These are phyloP conservation scores for Connochaetes taurinus DNA, from an alignment of 2,113 vertebrate species.

Conservation along the genomic window DNA sequence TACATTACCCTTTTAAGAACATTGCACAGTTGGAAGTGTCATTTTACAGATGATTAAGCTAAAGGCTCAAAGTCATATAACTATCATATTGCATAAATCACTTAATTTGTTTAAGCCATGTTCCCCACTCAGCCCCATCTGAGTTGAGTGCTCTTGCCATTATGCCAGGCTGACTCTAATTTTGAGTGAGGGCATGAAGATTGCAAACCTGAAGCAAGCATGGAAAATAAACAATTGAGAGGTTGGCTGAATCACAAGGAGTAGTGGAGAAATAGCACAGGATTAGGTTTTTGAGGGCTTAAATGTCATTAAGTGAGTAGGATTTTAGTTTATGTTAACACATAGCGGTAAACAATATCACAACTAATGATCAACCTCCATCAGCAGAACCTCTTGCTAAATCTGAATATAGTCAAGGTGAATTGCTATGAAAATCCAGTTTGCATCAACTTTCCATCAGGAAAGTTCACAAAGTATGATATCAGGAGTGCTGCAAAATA, in stretches of 20 bases:
- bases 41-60: slow-evolving; percentile 15
- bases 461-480: not conserved
- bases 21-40: not conserved
- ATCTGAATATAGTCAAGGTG: not conserved
- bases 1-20: not conserved
- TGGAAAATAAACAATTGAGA: not conserved
- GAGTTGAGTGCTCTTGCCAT: not conserved
- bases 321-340: not conserved
- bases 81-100: not conserved
- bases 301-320: not conserved
- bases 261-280: not conserved
- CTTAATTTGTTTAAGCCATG: not conserved
- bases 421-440: not conserved
- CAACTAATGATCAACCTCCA: not conserved
- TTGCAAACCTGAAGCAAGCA: not conserved
- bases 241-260: not conserved
- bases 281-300: not conserved
- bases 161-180: not conserved
- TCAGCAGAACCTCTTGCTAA: not conserved
- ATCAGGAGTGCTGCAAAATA: not conserved
- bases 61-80: not conserved
- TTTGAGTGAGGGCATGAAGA: not conserved
- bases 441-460: not conserved
- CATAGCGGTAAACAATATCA: not conserved
- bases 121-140: not conserved